Conservation (phyloP, 2,113 vertebrate species). For the Charadrius vociferus region DNA sequence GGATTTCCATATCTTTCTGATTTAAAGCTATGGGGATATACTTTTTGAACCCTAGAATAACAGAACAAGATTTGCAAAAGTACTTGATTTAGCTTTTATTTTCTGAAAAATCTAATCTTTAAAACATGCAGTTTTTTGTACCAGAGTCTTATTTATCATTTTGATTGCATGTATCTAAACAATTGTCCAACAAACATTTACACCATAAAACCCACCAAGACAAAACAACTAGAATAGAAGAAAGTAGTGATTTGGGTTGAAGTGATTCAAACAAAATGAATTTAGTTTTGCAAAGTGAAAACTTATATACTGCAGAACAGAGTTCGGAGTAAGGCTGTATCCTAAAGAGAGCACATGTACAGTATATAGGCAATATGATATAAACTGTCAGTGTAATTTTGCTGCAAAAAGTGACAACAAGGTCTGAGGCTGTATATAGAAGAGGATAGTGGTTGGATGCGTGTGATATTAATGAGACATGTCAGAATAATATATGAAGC, state of each 20-base stretch:
- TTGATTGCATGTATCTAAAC: background rate
- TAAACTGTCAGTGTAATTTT: background rate
- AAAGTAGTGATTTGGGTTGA: background rate
- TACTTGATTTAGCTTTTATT: background rate
- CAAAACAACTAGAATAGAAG: background rate
- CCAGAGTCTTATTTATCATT: background rate
- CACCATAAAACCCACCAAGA: background rate
- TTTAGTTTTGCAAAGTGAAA: background rate
- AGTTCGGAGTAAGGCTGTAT: background rate
- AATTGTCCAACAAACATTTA: background rate
- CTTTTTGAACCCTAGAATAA: background rate
- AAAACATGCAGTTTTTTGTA: background rate
- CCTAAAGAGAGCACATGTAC: background rate
- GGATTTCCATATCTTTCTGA: background rate
- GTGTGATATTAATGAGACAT: background rate
- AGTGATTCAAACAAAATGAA: background rate
- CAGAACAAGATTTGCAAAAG: background rate
- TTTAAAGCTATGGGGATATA: background rate
- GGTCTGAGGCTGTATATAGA: background rate
- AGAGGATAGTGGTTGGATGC: background rate
- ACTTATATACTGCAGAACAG: background rate
- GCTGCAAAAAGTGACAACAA: background rate
- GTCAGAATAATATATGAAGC: background rate
- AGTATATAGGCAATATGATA: background rate
- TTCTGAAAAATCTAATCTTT: background rate